Conservation (phyloP, 2,888 invertebrate genomes). For the Allolobophora icterica region DNA sequence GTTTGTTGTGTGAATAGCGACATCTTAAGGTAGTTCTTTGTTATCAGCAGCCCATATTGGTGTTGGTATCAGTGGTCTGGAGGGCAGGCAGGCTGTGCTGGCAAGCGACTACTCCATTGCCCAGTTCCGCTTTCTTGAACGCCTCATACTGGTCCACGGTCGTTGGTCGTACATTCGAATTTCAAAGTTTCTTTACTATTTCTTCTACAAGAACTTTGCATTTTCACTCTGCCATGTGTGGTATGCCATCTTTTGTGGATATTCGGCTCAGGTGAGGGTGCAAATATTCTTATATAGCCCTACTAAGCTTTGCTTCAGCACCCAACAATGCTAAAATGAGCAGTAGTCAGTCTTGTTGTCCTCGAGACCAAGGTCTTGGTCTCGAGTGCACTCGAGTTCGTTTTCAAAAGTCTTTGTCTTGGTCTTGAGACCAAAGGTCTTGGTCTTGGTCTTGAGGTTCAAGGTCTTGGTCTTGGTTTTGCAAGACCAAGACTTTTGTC, state of each 20-base stretch:
- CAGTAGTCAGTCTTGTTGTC: no score
- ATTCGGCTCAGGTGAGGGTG: conserved; percentile 80
- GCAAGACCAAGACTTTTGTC: no score
- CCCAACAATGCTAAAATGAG: no score
- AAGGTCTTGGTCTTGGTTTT: no score
- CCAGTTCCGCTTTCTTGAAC: conserved; percentile 84
- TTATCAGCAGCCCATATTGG: conserved; percentile 91
- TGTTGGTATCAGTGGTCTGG: conserved; percentile 72
- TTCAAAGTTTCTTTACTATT: conserved; percentile 90
- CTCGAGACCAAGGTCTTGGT: no score
- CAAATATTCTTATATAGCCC: background rate
- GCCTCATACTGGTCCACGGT: conserved; percentile 89
- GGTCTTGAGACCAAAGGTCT: no score
- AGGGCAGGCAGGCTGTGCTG: conserved; percentile 98
- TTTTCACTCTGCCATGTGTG: conserved; percentile 99
- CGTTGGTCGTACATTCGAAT: conserved; percentile 92
- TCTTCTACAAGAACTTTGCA: conserved; percentile 98
- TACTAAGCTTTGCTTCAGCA: background rate
- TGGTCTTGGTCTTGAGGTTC: no score
- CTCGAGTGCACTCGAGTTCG: no score
- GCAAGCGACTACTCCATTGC: conserved; percentile 96
- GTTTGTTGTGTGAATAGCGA: background rate
- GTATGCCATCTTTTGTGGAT: conserved; percentile 99
- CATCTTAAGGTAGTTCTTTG: background rate
- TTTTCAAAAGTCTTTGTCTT: no score